These are phyloP conservation scores for Aleiodes leptofemur DNA, from an alignment of 2,888 invertebrate species.

Conservation along the genomic window DNA sequence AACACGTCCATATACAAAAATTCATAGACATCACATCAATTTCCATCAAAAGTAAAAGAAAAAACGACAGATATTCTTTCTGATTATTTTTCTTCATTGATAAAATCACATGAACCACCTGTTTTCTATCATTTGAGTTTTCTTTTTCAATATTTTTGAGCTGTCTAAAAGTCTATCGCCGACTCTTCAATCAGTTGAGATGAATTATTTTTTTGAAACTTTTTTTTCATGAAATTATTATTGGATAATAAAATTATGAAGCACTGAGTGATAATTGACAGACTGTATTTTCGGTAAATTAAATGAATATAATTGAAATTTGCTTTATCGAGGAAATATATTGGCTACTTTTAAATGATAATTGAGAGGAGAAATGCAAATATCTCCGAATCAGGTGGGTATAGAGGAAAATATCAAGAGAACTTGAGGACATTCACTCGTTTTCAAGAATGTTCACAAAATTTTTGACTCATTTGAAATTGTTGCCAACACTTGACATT, in stretches of 20 bases:
- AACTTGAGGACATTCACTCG: too few relatives aligned
- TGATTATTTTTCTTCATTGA: background rate
- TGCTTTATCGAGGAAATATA: too few relatives aligned
- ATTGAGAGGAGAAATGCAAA: too few relatives aligned
- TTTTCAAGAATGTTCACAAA: too few relatives aligned
- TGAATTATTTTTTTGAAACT: constrained; percentile 43
- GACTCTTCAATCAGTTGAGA: constrained; percentile 73
- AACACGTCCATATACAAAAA: constrained; percentile 61
- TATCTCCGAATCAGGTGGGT: too few relatives aligned
- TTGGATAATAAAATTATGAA: constrained; percentile 42
- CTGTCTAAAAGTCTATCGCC: constrained; percentile 70
- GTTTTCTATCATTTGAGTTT: background rate
- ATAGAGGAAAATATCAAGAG: too few relatives aligned
- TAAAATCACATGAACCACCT: constrained; percentile 51
- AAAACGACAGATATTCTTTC: too few relatives aligned
- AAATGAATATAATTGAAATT: constrained; percentile 30
- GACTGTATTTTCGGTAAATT: constrained; percentile 63
- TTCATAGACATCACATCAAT: constrained; percentile 46
- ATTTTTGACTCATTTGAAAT: too few relatives aligned
- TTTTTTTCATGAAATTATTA: too few relatives aligned
- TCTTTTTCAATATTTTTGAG: constrained; percentile 8
- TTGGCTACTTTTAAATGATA: too few relatives aligned
- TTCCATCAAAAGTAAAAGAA: constrained; percentile 22
- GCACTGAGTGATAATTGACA: constrained; percentile 60
- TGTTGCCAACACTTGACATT: too few relatives aligned